Evolutionary conservation across 2,113 vertebrate genomes (phyloP).

Genomic region (Crypturellus undulatus): DNA sequence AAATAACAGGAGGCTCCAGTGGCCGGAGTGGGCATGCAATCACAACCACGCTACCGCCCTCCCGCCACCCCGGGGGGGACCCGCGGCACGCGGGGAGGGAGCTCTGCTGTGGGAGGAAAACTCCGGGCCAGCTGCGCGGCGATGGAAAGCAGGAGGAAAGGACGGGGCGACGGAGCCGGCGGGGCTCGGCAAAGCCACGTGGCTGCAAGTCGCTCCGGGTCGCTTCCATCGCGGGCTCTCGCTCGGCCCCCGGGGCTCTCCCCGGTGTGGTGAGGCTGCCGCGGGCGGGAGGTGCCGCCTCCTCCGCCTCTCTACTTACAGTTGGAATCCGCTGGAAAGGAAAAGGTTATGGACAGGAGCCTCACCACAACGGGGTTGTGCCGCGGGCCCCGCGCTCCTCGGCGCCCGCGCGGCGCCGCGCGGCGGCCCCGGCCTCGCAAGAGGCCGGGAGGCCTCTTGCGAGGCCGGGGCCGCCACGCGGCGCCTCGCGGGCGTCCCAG

Average conservation of each 20-base stretch:
- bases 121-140: conserved; percentile 59
- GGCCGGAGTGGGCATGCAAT: conserved; percentile 93
- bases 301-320: too few species aligned
- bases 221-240: not conserved
- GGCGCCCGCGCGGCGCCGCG: too few species aligned
- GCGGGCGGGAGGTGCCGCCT: too few species aligned
- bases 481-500: too few species aligned
- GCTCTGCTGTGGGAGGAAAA: conserved; percentile 65
- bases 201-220: not conserved
- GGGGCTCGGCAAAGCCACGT: not conserved
- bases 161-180: conserved; percentile 1
- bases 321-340: too few species aligned
- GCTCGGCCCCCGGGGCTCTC: not conserved
- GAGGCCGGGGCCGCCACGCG: too few species aligned
- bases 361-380: too few species aligned
- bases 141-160: conserved; percentile 5
- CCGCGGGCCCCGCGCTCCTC: too few species aligned
- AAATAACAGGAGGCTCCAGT: conserved; percentile 99
- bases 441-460: too few species aligned
- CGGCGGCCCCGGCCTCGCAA: too few species aligned
- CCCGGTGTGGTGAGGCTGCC: too few species aligned
- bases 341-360: too few species aligned
- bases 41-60: conserved; percentile 77
- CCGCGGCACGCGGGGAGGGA: conserved; percentile 71
- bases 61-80: conserved; percentile 67